These are phyloP conservation scores for Reticulitermes speratus DNA, from an alignment of 1,140 invertebrate species.

Conservation along the genomic window DNA sequence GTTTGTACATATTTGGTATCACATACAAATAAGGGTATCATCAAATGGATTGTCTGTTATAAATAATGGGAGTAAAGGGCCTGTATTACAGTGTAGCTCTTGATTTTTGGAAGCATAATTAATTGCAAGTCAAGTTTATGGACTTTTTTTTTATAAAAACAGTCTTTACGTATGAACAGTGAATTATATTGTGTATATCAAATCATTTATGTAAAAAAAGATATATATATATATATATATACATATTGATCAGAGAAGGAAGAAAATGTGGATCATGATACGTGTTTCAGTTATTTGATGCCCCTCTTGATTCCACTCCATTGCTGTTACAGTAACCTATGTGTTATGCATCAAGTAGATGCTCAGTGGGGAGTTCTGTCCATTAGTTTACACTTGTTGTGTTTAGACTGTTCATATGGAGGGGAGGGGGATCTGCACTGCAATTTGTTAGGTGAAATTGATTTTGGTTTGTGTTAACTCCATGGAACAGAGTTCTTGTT, in stretches of 20 bases:
- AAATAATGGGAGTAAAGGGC: not conserved
- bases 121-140: not conserved
- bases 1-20: not conserved
- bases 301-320: no score
- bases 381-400: no score
- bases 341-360: no score
- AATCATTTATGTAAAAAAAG: constrained; percentile 12
- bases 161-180: not conserved
- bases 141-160: not conserved
- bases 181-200: constrained; percentile 17
- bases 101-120: constrained; percentile 16
- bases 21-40: not conserved
- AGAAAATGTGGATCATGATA: not conserved
- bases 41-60: not conserved
- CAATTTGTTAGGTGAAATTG: no score
- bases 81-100: not conserved
- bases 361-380: no score
- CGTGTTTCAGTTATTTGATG: no score
- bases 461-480: no score
- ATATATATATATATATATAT: not conserved
- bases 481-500: no score
- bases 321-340: no score
- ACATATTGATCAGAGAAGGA: not conserved
- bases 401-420: no score
- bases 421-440: no score